Percentiles rank a stretch among this genome's conserved stretches.
These are phyloP conservation scores for Mungos mungo DNA, from an alignment of 2,113 vertebrate species.

Conservation along the genomic window DNA sequence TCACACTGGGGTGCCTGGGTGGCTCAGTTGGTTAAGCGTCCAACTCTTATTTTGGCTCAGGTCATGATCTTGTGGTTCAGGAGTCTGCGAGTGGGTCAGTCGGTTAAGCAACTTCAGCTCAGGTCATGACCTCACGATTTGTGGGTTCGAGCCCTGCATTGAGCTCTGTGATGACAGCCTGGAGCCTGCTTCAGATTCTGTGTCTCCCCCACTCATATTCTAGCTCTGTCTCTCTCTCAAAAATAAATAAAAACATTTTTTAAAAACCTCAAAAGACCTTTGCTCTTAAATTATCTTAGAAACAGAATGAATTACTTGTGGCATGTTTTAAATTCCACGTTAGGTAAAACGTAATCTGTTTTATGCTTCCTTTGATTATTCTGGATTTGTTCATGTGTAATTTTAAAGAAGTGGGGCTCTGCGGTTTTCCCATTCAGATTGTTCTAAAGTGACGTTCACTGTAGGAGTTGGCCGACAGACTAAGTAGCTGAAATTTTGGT, in stretches of 20 bases:
- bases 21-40: too few relatives aligned
- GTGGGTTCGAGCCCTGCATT: neutral
- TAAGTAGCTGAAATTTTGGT: neutral
- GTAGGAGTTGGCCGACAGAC: neutral
- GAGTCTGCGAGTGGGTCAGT: neutral
- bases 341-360: slow-evolving; percentile 31
- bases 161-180: neutral
- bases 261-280: slow-evolving; percentile 3
- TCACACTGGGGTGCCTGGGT: neutral
- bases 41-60: too few relatives aligned
- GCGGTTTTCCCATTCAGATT: neutral
- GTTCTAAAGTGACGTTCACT: neutral
- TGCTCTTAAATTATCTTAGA: slow-evolving; percentile 46
- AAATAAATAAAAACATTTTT: neutral
- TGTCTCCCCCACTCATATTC: neutral
- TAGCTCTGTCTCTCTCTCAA: neutral
- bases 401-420: slow-evolving; percentile 29
- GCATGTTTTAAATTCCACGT: slow-evolving; percentile 7
- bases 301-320: slow-evolving; percentile 48
- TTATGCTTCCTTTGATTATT: slow-evolving; percentile 28
- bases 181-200: neutral
- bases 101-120: neutral
- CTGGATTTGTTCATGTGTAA: slow-evolving; percentile 29
- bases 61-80: too few relatives aligned
- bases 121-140: neutral